Base-by-base conservation (phyloP, 1,140 invertebrate genomes). In the Propsilocerus akamusi region DNA sequence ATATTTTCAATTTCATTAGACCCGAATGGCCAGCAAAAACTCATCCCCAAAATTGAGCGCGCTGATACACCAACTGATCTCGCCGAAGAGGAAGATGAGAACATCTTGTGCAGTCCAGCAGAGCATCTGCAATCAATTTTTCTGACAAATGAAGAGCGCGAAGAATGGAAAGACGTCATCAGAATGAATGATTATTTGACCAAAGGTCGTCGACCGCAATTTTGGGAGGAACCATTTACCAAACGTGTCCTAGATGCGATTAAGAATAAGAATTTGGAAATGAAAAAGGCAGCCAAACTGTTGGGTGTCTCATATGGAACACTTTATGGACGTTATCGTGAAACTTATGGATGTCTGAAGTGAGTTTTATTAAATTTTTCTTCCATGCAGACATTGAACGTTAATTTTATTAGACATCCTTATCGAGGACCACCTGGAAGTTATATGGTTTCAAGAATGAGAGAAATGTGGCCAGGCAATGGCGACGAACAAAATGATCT, bases 241-340 rank as follows among this genome's bases (percentile, higher is more conserved):
- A 75, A 81, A 63, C 72, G 80, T 47, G 78, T 91, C 30, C 86
- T 92, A 81, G 86, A 90, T 62, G 82, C 85, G 12, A 88, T 89
- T 22, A 82, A 86, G 56, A 83, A 84, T 55, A 90, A 89, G 67
- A 85, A 88, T 69, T 64, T 92, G 56, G 87, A 92, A 68, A 92
- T 92, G 87, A 92, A 92, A 67, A 83, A 84, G 52, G 87, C 84
- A n/a, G 85, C 86, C 5, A 83, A 88, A 63, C 74, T 90, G 37
- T 68, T 90, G 47, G 86, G 86, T 14, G 86, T 91, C 2, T 89
- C 85, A 10, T 91, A 91, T 66, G 86, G 86, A 10, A 90, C 86
- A 3, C 72, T 91, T 2, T 90, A 91, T 59, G 86, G 86, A 20
- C 69, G 86, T 57, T 91, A 91, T 65, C 68, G 86, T 7, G 86